These are phyloP conservation scores for Bombyx mandarina DNA, from an alignment of 1,140 invertebrate species.

Conservation along the genomic window DNA sequence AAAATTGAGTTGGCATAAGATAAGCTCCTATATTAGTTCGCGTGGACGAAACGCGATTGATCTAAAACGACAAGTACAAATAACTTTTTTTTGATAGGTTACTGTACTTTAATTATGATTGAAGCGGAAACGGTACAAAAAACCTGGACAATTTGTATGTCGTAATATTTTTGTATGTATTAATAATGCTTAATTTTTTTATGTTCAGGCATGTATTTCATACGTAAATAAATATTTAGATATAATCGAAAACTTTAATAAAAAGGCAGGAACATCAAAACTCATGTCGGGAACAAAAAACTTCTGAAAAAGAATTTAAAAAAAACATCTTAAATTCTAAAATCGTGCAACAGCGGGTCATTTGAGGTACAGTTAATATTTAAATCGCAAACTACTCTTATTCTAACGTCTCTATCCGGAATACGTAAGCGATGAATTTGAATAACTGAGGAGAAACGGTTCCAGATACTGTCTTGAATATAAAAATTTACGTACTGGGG, in stretches of 20 bases:
- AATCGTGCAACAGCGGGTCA: constrained; percentile 33
- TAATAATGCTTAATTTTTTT: neutral
- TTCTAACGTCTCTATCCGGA: constrained; percentile 22
- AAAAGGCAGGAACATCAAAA: neutral
- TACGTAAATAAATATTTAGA: too few species aligned
- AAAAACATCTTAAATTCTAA: constrained; percentile 25
- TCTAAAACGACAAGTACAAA: constrained; percentile 22
- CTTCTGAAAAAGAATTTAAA: neutral
- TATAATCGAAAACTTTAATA: too few species aligned
- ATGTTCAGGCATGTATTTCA: too few species aligned
- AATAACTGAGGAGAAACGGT: neutral
- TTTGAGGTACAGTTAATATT: constrained; percentile 44
- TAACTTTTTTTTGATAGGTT: constrained; percentile 22
- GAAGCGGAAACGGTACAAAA: constrained; percentile 2
- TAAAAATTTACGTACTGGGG: too few species aligned
- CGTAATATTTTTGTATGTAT: neutral
- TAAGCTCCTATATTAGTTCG: constrained; percentile 23
- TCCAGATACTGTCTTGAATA: too few species aligned
- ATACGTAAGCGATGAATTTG: constrained; percentile 30
- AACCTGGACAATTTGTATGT: neutral
- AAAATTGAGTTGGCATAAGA: constrained; percentile 36
- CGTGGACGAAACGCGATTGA: constrained; percentile 21
- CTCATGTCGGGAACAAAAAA: neutral
- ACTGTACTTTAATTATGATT: constrained; percentile 24
- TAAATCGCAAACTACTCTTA: constrained; percentile 31